These are phyloP conservation scores for Ferdinandea cuprea DNA, from an alignment of 2,888 invertebrate genomes.

Conservation along the genomic window DNA sequence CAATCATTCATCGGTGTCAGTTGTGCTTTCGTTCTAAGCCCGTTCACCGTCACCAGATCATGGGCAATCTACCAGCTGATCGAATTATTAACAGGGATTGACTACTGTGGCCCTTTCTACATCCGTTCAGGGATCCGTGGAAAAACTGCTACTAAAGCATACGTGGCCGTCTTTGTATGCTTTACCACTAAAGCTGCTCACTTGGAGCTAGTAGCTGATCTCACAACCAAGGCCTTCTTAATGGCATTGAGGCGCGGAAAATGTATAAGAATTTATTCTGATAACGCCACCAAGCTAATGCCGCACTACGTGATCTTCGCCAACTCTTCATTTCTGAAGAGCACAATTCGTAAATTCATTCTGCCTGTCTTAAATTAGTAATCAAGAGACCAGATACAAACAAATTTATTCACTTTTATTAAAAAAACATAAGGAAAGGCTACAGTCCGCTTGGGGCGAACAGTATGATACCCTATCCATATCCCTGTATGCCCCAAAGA, in stretches of 20 bases:
- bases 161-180: conserved; percentile 27
- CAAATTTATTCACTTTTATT: too few species aligned
- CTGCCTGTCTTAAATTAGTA: too few species aligned
- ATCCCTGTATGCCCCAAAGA: too few species aligned
- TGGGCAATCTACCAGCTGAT: conserved; percentile 10
- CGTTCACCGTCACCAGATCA: conserved; percentile 3
- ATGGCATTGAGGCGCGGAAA: conserved; percentile 5
- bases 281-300: neutral
- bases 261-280: conserved; percentile 10
- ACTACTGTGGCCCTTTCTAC: conserved; percentile 36
- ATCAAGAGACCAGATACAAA: too few species aligned
- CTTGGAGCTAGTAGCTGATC: conserved; percentile 5
- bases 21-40: conserved; percentile 44
- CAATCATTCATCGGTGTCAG: conserved; percentile 13
- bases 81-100: conserved; percentile 10
- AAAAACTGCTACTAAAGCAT: conserved; percentile 9
- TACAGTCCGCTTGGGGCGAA: too few species aligned
- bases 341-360: too few species aligned
- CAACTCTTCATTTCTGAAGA: too few species aligned
- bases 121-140: conserved; percentile 1
- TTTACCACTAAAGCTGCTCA: conserved; percentile 39
- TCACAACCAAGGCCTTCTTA: too few species aligned
- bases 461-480: too few species aligned
- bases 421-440: too few species aligned
- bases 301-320: too few species aligned